Evolutionary conservation across 2,888 invertebrate genomes (phyloP).

Genomic region (Chymomyza amoena): DNA sequence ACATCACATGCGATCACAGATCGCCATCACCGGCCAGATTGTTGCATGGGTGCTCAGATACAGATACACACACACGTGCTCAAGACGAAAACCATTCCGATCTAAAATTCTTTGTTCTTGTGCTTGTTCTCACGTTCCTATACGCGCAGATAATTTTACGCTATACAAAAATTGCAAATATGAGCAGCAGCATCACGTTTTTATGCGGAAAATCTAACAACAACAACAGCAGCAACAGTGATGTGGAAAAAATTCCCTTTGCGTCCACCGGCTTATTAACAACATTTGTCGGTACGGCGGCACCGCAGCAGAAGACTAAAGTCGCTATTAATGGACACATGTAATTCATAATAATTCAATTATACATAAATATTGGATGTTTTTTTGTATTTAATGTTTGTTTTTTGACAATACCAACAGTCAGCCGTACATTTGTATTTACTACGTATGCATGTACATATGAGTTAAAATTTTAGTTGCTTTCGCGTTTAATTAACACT

Average conservation of each 20-base stretch:
- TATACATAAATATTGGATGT: constrained; percentile 30
- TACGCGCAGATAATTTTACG: neutral
- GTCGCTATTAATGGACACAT: constrained; percentile 17
- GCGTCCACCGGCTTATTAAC: constrained; percentile 26
- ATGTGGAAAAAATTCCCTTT: constrained; percentile 28
- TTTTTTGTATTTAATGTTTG: constrained; percentile 7
- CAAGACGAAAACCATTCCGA: neutral
- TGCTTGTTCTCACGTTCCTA: neutral
- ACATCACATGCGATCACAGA: neutral
- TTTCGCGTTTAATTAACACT: too few species aligned
- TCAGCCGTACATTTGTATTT: neutral
- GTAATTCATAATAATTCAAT: neutral
- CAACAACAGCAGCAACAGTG: constrained; percentile 33
- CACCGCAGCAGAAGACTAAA: constrained; percentile 28
- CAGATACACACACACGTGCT: neutral
- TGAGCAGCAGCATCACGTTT: constrained; percentile 69
- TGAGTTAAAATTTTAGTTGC: too few species aligned
- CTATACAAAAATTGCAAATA: constrained; percentile 29
- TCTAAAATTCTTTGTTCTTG: neutral
- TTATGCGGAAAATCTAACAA: constrained; percentile 58
- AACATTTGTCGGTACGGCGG: constrained; percentile 3
- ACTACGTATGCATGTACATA: neutral
- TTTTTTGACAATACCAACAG: neutral
- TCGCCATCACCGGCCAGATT: neutral
- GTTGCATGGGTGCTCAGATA: neutral